These are phyloP conservation scores for Poecilus cupreus DNA, from an alignment of 2,888 invertebrate genomes.

Conservation along the genomic window DNA sequence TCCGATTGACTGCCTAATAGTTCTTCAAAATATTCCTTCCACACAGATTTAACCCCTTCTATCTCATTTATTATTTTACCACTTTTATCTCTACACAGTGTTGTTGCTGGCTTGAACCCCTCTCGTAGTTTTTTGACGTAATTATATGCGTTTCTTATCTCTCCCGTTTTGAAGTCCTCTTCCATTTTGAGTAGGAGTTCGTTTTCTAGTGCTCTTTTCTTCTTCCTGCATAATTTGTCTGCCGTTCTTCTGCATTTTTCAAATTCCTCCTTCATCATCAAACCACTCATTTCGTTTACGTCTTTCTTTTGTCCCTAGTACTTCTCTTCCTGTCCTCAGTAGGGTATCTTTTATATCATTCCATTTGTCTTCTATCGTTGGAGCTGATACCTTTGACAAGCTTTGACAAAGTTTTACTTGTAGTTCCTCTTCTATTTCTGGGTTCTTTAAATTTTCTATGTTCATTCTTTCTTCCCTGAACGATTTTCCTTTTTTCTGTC, in stretches of 20 bases:
- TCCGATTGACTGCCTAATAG: no score
- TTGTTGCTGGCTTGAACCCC: no score
- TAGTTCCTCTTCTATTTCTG: neutral
- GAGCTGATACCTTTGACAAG: neutral
- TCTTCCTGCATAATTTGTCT: slow-evolving; percentile 4
- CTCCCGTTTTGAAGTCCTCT: neutral
- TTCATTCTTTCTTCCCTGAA: neutral
- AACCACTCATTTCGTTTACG: no score
- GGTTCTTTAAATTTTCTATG: neutral
- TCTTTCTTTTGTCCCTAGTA: neutral
- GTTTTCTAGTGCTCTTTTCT: neutral
- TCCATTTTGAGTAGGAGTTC: neutral
- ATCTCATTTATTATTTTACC: no score
- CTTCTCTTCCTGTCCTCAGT: neutral
- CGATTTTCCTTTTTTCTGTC: neutral
- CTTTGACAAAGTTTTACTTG: neutral
- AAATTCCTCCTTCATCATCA: neutral
- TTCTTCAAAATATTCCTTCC: no score
- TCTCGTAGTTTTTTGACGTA: no score
- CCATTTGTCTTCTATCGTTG: neutral
- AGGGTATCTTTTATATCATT: neutral
- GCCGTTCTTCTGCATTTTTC: neutral
- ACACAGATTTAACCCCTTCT: no score
- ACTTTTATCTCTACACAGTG: no score
- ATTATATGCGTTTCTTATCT: neutral